These are phyloP conservation scores for Rostratula benghalensis DNA, from an alignment of 2,113 vertebrate genomes.

Conservation along the genomic window DNA sequence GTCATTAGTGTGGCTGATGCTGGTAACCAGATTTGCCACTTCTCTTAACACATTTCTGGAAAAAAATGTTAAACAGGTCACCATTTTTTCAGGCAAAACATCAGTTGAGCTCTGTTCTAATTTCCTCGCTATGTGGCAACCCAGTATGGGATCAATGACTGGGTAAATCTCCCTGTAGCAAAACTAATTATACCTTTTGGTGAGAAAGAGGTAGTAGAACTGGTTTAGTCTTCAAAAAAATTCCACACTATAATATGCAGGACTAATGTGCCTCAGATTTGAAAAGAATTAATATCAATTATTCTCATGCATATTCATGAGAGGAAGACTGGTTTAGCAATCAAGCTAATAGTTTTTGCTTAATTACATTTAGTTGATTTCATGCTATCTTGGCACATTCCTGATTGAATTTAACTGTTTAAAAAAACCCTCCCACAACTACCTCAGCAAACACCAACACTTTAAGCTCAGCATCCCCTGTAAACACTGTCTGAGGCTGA, in stretches of 20 bases:
- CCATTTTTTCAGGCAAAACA: not conserved
- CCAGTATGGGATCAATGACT: not conserved
- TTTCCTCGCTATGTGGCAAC: not conserved
- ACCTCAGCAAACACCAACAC: not conserved
- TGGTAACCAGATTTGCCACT: not conserved
- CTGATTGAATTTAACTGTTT: conserved; percentile 44
- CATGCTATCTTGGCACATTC: conserved; percentile 47
- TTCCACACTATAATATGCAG: not conserved
- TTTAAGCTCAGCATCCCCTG: not conserved
- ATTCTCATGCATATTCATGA: conserved; percentile 57
- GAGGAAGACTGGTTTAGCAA: conserved; percentile 60
- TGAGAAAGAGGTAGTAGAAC: not conserved
- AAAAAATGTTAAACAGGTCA: not conserved
- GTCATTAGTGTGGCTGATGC: not conserved
- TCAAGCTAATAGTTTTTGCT: conserved; percentile 66
- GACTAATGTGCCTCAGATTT: conserved; percentile 33
- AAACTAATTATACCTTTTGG: conserved; percentile 1
- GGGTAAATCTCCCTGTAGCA: not conserved
- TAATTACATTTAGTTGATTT: conserved; percentile 67
- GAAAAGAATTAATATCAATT: conserved; percentile 52
- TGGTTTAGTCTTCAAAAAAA: not conserved
- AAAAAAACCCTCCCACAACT: not conserved
- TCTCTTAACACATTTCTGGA: not conserved
- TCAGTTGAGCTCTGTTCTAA: not conserved
- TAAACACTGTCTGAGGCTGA: not conserved